These are phyloP conservation scores for Orchesellides sinensis DNA, from an alignment of 2,888 invertebrate genomes.

Conservation along the genomic window DNA sequence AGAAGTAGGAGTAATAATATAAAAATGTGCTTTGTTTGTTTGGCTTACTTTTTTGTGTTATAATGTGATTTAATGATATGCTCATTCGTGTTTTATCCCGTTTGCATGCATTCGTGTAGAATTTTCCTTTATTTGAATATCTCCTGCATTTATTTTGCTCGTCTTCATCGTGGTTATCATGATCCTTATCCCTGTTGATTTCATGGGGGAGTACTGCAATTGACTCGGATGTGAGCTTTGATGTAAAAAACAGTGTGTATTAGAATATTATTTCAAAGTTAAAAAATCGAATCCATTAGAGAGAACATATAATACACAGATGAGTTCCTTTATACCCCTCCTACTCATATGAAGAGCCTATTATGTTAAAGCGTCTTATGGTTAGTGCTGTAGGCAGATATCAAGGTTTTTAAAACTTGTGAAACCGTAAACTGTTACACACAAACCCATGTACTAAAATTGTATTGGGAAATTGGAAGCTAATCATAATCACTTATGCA, in stretches of 20 bases:
- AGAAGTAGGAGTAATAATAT: no score
- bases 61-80: slow-evolving; percentile 12
- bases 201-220: no score
- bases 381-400: not conserved
- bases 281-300: slow-evolving; percentile 7
- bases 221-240: no score
- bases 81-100: not conserved
- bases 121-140: no score
- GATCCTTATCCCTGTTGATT: not conserved
- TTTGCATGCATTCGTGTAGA: not conserved
- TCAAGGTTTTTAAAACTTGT: not conserved
- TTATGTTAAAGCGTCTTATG: no score
- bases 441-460: no score
- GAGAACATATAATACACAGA: not conserved
- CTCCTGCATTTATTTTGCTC: not conserved
- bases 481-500: no score
- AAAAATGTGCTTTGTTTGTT: slow-evolving; percentile 14
- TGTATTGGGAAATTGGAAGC: no score
- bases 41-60: slow-evolving; percentile 7
- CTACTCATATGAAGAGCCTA: not conserved
- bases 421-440: no score
- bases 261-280: no score
- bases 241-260: no score
- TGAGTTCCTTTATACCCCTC: not conserved
- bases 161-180: not conserved